A percentile compares a stretch with the other conserved stretches of the same genome.
phyloP scores from a whole-genome alignment of 2,797 vertebrate genomes.

The Acomys russatus region DNA sequence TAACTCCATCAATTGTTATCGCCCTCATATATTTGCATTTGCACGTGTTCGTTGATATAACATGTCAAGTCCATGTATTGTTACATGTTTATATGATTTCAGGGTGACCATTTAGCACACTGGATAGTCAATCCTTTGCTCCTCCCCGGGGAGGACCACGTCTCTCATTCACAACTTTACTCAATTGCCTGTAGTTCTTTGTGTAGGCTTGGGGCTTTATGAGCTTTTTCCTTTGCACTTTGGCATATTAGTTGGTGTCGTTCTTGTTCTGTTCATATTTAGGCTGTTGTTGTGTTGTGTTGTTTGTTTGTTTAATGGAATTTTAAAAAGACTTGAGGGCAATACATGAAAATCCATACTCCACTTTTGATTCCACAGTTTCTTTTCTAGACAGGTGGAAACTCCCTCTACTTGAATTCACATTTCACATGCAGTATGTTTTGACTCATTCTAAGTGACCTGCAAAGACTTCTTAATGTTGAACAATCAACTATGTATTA shows the following conservation, averaged over 20 bases:
- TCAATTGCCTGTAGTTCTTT: neutral
- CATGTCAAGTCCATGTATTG: neutral
- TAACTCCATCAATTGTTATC: no score
- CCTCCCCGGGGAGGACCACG: neutral
- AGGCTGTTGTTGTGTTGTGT: neutral
- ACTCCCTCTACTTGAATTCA: neutral
- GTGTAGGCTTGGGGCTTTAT: neutral
- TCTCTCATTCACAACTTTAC: neutral
- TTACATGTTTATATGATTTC: neutral
- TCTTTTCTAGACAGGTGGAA: neutral
- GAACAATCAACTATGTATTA: neutral
- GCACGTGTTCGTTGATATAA: neutral
- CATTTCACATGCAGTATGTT: neutral
- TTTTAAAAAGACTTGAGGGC: no score
- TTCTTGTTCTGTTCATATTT: no score
- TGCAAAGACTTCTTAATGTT: neutral
- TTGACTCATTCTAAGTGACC: neutral
- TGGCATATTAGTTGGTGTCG: neutral
- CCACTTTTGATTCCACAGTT: neutral
- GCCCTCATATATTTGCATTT: neutral
- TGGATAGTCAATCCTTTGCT: neutral
- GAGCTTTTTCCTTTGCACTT: neutral
- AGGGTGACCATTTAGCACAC: neutral
- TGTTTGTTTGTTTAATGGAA: neutral
- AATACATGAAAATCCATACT: neutral